Evolutionary conservation across 2,113 vertebrate genomes (phyloP), one percentile per base, ranked within the genome.

Genomic region (Pedionomus torquatus): DNA sequence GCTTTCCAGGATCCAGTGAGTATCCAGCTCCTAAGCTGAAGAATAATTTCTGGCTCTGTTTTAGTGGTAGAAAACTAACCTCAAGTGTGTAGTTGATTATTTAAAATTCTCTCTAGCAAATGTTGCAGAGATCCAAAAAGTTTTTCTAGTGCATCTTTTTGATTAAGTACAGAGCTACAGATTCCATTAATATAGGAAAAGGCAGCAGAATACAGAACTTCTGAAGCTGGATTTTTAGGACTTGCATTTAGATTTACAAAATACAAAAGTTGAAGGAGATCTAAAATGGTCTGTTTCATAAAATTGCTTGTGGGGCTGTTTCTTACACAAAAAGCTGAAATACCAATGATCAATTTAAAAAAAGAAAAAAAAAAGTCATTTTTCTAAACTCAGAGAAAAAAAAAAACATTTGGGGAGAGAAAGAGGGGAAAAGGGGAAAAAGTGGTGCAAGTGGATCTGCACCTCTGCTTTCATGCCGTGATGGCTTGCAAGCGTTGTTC

Each of bases 1-100:
- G 48, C 43, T 83, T 95, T 85, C 78, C 61, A 95, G 84, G 78
- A 92, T 65, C 3, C 28, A 25, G 15, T 70, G n/a, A 54, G 54
- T 93, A 84, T 84, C 14, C 31, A 89, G 72, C n/a, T 82, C 25
- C 74, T 75, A 66, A 54, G 18, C 54, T 84, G 55, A 72, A 54
- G 10, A 93, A 14, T 51, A 63, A 65, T 18, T 91, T 89, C 51
- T 87, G 55, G 10, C 13, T 69, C 10, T 69, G 12, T 65, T 81
- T 83, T n/a, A 71, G 30, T 26, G 18, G 41, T 44, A 84, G 58
- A 83, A 80, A 58, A 81, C 31, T 76, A 52, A 60, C 23, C n/a
- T 52, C n/a, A 75, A 92, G 54, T 28, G 2, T 41, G 10, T 65
- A 37, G 55, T 7, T 52, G 14, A 39, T 43, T 69, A 24, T 49